Percentiles rank a stretch among this genome's conserved stretches.
These are phyloP conservation scores for Acropora yongei DNA, from an alignment of 64 coral and sea anemone genomes.

Conservation along the genomic window DNA sequence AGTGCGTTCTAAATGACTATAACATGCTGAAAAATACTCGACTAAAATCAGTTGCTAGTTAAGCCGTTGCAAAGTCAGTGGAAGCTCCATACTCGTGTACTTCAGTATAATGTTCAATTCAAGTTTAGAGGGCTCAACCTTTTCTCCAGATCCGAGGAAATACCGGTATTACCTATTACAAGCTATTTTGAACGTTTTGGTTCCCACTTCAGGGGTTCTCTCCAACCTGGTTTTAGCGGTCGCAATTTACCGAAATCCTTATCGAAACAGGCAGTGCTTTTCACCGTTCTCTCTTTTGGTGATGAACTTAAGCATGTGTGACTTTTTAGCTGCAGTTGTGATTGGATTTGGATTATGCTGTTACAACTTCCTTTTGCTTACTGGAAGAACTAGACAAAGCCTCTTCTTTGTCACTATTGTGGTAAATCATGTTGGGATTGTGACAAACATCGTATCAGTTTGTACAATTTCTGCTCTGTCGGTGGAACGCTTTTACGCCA, in stretches of 20 bases:
- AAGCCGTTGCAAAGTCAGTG: no score
- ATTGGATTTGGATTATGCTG: not conserved
- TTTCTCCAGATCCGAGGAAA: no score
- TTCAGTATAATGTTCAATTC: not conserved
- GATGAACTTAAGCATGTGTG: not conserved
- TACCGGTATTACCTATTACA: not conserved
- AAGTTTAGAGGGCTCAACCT: not conserved
- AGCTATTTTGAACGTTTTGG: not conserved
- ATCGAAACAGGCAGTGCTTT: not conserved
- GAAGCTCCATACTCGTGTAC: not conserved
- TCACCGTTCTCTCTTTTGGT: not conserved
- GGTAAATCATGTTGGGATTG: no score
- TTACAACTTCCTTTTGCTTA: not conserved
- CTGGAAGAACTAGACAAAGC: not conserved
- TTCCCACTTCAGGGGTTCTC: not conserved
- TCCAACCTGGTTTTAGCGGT: constrained; percentile 20
- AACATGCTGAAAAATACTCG: no score
- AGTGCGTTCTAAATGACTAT: no score
- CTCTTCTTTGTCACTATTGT: not conserved
- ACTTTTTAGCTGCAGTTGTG: not conserved
- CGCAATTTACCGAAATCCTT: not conserved
- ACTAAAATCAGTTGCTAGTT: no score
- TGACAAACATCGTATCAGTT: not conserved
- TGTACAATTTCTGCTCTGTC: constrained; percentile 16
- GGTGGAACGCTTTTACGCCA: not conserved